phyloP scores from a whole-genome alignment of 2,797 vertebrate genomes.

The Thunnus albacares region DNA sequence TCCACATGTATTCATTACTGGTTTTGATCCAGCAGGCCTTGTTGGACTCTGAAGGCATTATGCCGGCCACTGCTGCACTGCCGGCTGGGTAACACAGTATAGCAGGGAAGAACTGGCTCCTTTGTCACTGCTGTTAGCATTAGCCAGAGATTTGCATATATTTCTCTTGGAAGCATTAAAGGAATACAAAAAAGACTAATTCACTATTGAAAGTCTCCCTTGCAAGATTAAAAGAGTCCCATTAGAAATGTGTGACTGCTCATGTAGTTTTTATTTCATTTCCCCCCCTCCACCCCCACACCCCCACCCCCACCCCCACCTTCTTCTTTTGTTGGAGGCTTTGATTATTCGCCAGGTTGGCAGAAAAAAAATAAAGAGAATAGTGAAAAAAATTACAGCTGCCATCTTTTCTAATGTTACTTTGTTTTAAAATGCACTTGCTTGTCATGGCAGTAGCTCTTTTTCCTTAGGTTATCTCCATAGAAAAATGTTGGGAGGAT shows the following conservation, averaged over 20 bases:
- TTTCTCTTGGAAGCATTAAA: slow-evolving; percentile 88
- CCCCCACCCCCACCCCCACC: slow-evolving; percentile 33
- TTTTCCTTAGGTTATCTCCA: slow-evolving; percentile 24
- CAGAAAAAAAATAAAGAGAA: slow-evolving; percentile 56
- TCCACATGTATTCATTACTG: slow-evolving; percentile 76
- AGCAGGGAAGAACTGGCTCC: slow-evolving; percentile 80
- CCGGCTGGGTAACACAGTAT: slow-evolving; percentile 72
- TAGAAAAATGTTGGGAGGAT: slow-evolving; percentile 24
- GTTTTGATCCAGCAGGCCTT: slow-evolving; percentile 68
- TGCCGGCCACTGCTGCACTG: slow-evolving; percentile 76
- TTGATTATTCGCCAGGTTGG: slow-evolving; percentile 83
- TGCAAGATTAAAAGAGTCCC: slow-evolving; percentile 87
- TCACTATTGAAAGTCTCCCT: slow-evolving; percentile 87
- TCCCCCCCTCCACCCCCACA: slow-evolving; percentile 30
- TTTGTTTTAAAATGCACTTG: slow-evolving; percentile 61
- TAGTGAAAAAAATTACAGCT: slow-evolving; percentile 34
- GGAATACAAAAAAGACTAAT: slow-evolving; percentile 87
- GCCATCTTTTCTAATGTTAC: slow-evolving; percentile 50
- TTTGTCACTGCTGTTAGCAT: slow-evolving; percentile 88
- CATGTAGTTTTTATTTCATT: slow-evolving; percentile 85
- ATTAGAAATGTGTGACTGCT: slow-evolving; percentile 88
- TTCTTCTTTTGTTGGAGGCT: slow-evolving; percentile 75
- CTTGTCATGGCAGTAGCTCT: slow-evolving; percentile 17
- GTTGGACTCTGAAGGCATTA: slow-evolving; percentile 66
- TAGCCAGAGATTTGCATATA: slow-evolving; percentile 90